Evolutionary conservation across 37 sponge, comb jelly and placozoan genomes (phyloP), one percentile per base, ranked within the genome.

Genomic region (Oopsacas minuta): DNA sequence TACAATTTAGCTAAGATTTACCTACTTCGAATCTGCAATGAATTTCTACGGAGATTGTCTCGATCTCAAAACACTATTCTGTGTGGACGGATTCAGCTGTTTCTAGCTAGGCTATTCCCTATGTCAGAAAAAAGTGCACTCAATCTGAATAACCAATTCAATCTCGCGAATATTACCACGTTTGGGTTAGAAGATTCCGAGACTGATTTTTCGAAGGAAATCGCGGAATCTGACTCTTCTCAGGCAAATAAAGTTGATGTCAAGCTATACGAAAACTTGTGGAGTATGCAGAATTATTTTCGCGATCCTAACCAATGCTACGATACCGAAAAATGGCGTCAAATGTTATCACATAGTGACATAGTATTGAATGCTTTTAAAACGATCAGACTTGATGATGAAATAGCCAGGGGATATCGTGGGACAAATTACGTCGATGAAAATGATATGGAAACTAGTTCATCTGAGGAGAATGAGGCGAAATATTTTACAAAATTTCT

Each of bases 401-500:
- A 52, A 0, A 81, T 38, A 5, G 52, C 81, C 15, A 25, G 0
- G 0, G 36, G 42, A 23, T 61, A 32, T n/a, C 20, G 5, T 34
- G 30, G 75, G 17, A n/a, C 75, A 7, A 61, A 61, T 3, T 61
- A n/a, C 28, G 1, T 12, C 5, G 75, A 61, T 34, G 75, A 61
- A 25, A n/a, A n/a, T 61, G 17, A 30, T 37, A 51, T 20, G 37
- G 37, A 85, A 10, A 38, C 35, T 7, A 69, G 20, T 15, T 37
- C 51, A n/a, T 20, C 12, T 1, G 86, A 15, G 82, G 22, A 36
- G 0, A 53, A 52, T 37, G 90, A 90, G 7, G 87, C 89, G 17
- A 91, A 92, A 32, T 99, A 99, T 69, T 99, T 95, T 86, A 90
- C 99, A 38, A 99, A 99, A 85, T 99, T 91, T 52, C 91, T 99